phyloP scores from a whole-genome alignment of 2,113 vertebrate species.

The Malurus elegans region DNA sequence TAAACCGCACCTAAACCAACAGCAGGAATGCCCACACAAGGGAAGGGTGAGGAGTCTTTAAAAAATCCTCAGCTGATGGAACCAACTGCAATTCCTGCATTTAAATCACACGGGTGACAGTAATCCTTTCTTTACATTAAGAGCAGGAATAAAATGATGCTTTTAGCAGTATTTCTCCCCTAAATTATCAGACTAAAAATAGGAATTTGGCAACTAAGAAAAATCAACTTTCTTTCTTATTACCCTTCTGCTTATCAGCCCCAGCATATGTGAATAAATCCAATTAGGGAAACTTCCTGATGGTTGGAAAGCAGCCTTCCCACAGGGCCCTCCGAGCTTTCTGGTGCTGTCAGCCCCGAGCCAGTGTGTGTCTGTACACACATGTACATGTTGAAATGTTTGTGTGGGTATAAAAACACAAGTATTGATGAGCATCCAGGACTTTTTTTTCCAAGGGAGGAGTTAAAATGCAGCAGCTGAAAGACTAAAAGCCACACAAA shows the following conservation, averaged over 20 bases:
- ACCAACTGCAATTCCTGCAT: not conserved
- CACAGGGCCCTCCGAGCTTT: not conserved
- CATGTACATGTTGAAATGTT: not conserved
- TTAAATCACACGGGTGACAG: not conserved
- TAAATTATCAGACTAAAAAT: not conserved
- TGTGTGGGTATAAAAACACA: not conserved
- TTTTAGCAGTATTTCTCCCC: not conserved
- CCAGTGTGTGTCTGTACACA: not conserved
- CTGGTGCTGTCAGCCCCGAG: not conserved
- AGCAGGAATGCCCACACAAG: not conserved
- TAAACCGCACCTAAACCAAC: not conserved
- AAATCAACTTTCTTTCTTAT: slow-evolving; percentile 33
- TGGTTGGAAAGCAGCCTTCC: not conserved
- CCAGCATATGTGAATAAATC: slow-evolving; percentile 40
- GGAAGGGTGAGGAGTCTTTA: not conserved
- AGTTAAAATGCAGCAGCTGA: not conserved
- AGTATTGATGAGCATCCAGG: not conserved
- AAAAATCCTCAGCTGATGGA: not conserved
- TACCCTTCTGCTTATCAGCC: slow-evolving; percentile 49
- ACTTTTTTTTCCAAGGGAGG: not conserved
- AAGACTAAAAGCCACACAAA: not conserved
- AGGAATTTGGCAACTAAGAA: slow-evolving; percentile 19
- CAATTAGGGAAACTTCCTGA: slow-evolving; percentile 28
- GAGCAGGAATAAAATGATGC: not conserved
- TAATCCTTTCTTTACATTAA: not conserved